These are phyloP conservation scores for Acrobasis suavella DNA, from an alignment of 2,888 invertebrate genomes.

Conservation along the genomic window DNA sequence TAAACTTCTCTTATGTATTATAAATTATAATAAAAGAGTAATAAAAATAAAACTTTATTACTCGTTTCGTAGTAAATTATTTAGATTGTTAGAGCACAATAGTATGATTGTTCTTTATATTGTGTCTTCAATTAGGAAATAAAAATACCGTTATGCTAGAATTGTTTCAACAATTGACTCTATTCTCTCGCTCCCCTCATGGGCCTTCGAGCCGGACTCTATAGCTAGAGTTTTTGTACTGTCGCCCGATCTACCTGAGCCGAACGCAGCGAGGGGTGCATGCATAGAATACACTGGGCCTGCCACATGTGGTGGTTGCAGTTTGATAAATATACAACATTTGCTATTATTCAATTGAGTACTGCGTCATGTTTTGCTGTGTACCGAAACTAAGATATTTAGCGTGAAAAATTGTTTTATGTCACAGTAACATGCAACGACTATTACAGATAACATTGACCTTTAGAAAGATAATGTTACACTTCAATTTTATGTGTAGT, in stretches of 20 bases:
- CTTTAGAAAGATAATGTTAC: background rate
- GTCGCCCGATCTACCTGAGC: slow-evolving; percentile 44
- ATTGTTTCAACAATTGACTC: slow-evolving; percentile 4
- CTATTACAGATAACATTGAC: slow-evolving; percentile 10
- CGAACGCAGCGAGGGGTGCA: slow-evolving; percentile 57
- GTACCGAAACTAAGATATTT: slow-evolving; percentile 35
- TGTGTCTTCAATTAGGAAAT: background rate
- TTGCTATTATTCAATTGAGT: slow-evolving; percentile 18
- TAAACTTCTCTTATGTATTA: background rate
- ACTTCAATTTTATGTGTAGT: background rate
- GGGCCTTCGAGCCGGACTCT: slow-evolving; percentile 27
- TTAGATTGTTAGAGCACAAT: slow-evolving; percentile 1
- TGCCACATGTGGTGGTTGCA: slow-evolving; percentile 51
- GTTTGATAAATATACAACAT: slow-evolving; percentile 35
- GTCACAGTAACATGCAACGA: slow-evolving; percentile 6
- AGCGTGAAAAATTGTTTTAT: slow-evolving; percentile 14
- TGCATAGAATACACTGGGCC: slow-evolving; percentile 45
- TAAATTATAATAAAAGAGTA: background rate
- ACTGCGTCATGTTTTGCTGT: slow-evolving; percentile 24
- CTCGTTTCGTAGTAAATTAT: background rate
- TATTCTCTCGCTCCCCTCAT: slow-evolving; percentile 7
- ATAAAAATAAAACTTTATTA: background rate
- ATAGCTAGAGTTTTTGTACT: slow-evolving; percentile 38
- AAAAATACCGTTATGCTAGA: background rate
- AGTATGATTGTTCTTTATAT: background rate